phyloP scores from a whole-genome alignment of 2,113 vertebrate genomes.

The Isichthys henryi region DNA sequence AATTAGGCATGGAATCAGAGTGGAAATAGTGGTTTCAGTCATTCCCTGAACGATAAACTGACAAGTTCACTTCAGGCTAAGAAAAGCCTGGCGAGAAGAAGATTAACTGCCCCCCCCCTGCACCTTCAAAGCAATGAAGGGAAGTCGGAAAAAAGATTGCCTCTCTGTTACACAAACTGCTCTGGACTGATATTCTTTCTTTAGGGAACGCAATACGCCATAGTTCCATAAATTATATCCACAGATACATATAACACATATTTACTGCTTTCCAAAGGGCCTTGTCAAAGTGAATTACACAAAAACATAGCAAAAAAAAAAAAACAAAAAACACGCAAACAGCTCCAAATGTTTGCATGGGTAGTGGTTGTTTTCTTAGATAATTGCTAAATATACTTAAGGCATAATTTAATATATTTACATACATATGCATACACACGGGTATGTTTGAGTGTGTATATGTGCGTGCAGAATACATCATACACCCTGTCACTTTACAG shows the following conservation, averaged over 20 bases:
- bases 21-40: slow-evolving; percentile 62
- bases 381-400: slow-evolving; percentile 69
- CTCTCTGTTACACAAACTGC: slow-evolving; percentile 45
- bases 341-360: slow-evolving; percentile 53
- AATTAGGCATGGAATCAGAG: slow-evolving; percentile 34
- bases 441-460: slow-evolving; percentile 55
- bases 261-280: slow-evolving; percentile 55
- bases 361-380: slow-evolving; percentile 70
- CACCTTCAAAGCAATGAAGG: slow-evolving; percentile 41
- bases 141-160: slow-evolving; percentile 18
- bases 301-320: slow-evolving; percentile 39
- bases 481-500: slow-evolving; percentile 57
- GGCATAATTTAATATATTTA: slow-evolving; percentile 62
- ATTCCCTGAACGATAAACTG: slow-evolving; percentile 60
- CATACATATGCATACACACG: slow-evolving; percentile 62
- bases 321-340: slow-evolving; percentile 51
- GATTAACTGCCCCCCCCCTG: slow-evolving; percentile 18
- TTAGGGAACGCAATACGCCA: neutral
- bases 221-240: slow-evolving; percentile 57
- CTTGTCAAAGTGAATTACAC: slow-evolving; percentile 49
- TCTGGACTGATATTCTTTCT: neutral
- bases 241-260: slow-evolving; percentile 44
- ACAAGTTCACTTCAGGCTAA: slow-evolving; percentile 48
- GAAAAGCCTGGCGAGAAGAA: slow-evolving; percentile 48
- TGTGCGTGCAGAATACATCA: slow-evolving; percentile 61